Conservation (phyloP, 2,888 invertebrate genomes). For the Chironomus tentans region DNA sequence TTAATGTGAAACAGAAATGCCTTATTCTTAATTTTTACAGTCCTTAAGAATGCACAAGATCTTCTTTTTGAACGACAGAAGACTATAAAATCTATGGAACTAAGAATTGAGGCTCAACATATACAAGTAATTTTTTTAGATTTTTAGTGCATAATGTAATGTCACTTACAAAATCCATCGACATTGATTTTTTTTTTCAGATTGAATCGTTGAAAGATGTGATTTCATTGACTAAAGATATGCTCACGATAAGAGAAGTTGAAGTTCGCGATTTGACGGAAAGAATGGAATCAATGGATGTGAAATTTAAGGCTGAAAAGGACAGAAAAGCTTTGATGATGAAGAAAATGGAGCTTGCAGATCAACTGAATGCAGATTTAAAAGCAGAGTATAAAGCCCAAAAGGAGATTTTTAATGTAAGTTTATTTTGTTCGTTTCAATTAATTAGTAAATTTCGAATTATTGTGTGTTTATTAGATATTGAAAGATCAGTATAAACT, state of each 20-base stretch:
- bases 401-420: constrained; percentile 16
- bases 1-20: not conserved
- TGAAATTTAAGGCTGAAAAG: constrained; percentile 20
- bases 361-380: not conserved
- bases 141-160: too few species aligned
- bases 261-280: constrained; percentile 15
- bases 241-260: constrained; percentile 7
- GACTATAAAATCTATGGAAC: constrained; percentile 6
- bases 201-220: constrained; percentile 19
- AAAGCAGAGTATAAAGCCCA: constrained; percentile 23
- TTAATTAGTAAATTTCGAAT: not conserved
- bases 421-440: not conserved
- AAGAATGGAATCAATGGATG: constrained; percentile 15
- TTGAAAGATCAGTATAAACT: constrained; percentile 13
- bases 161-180: too few species aligned
- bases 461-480: not conserved
- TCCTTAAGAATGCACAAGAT: constrained; percentile 18
- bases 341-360: constrained; percentile 11
- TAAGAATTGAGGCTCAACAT: constrained; percentile 17
- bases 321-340: constrained; percentile 13
- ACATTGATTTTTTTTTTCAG: too few species aligned
- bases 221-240: constrained; percentile 19
- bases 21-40: not conserved
- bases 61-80: constrained; percentile 18
- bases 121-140: constrained; percentile 4